Evolutionary conservation across 2,888 invertebrate species (phyloP).

Genomic region (Pantelozetes paolii): DNA sequence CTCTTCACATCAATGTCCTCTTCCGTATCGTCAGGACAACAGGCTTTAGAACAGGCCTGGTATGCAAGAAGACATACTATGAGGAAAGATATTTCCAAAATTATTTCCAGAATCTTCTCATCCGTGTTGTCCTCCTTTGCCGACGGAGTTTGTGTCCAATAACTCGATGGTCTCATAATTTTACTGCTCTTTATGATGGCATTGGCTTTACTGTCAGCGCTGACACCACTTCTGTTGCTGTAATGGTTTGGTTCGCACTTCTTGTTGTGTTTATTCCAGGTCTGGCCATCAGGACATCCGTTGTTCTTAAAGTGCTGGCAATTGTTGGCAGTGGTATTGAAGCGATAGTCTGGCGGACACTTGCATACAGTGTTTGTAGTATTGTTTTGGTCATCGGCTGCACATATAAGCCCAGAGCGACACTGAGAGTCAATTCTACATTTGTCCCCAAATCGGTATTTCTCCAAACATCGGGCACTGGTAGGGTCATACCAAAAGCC

Average conservation of each 20-base stretch:
- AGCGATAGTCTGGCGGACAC: slow-evolving; percentile 21
- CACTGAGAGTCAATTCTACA: not conserved
- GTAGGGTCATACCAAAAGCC: slow-evolving; percentile 9
- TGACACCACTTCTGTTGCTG: slow-evolving; percentile 6
- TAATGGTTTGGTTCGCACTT: slow-evolving; percentile 37
- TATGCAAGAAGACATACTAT: slow-evolving; percentile 38
- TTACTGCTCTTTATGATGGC: slow-evolving; percentile 7
- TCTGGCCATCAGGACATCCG: slow-evolving; percentile 39
- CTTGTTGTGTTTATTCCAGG: slow-evolving; percentile 36
- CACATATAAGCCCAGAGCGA: slow-evolving; percentile 5
- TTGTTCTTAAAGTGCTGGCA: slow-evolving; percentile 32
- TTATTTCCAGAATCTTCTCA: slow-evolving; percentile 39
- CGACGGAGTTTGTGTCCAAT: not conserved
- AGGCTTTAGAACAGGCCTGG: slow-evolving; percentile 37
- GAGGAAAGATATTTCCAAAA: slow-evolving; percentile 36
- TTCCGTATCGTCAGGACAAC: slow-evolving; percentile 23
- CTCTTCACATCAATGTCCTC: slow-evolving; percentile 14
- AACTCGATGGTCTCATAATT: slow-evolving; percentile 2
- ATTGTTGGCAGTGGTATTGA: not conserved
- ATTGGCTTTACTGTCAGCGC: not conserved
- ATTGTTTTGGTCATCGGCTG: not conserved
- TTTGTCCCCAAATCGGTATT: not conserved
- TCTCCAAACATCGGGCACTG: not conserved
- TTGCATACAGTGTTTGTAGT: not conserved
- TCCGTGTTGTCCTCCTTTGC: slow-evolving; percentile 24